These are phyloP conservation scores for Zonitis immaculata DNA, from an alignment of 2,888 invertebrate genomes.

Conservation along the genomic window DNA sequence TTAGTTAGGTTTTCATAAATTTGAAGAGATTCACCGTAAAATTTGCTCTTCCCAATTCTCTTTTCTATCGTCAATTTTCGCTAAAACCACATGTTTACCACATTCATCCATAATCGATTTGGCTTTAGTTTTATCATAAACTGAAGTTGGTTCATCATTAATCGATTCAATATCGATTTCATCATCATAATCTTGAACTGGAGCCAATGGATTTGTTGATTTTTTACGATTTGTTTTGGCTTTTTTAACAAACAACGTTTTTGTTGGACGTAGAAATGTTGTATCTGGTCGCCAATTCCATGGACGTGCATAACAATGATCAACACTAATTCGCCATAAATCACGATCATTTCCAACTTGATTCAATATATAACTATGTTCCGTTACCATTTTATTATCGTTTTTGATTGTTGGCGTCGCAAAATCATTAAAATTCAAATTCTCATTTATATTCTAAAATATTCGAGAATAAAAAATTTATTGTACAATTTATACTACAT, in stretches of 20 bases:
- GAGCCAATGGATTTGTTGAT: slow-evolving; percentile 29
- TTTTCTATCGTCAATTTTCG: slow-evolving; percentile 54
- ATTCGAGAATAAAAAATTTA: neutral
- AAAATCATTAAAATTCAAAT: neutral
- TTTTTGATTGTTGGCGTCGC: neutral
- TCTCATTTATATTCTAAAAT: neutral
- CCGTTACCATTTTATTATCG: neutral
- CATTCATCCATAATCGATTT: slow-evolving; percentile 67
- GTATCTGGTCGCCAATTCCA: slow-evolving; percentile 64
- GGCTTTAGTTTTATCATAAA: slow-evolving; percentile 58
- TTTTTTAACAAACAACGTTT: slow-evolving; percentile 51
- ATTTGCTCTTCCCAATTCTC: slow-evolving; percentile 68
- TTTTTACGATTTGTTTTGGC: slow-evolving; percentile 25
- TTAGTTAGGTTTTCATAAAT: too few relatives aligned
- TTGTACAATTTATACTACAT: neutral
- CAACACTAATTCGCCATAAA: slow-evolving; percentile 52
- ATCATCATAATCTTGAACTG: slow-evolving; percentile 36
- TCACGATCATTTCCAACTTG: slow-evolving; percentile 24
- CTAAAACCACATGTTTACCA: slow-evolving; percentile 59
- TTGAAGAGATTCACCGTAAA: too few relatives aligned
- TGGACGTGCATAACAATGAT: slow-evolving; percentile 70
- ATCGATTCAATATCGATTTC: slow-evolving; percentile 51
- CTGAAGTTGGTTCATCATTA: slow-evolving; percentile 47
- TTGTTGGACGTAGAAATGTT: slow-evolving; percentile 56
- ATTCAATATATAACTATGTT: neutral